Conservation (phyloP, 2,888 invertebrate species). For the Augiades crinisus region DNA sequence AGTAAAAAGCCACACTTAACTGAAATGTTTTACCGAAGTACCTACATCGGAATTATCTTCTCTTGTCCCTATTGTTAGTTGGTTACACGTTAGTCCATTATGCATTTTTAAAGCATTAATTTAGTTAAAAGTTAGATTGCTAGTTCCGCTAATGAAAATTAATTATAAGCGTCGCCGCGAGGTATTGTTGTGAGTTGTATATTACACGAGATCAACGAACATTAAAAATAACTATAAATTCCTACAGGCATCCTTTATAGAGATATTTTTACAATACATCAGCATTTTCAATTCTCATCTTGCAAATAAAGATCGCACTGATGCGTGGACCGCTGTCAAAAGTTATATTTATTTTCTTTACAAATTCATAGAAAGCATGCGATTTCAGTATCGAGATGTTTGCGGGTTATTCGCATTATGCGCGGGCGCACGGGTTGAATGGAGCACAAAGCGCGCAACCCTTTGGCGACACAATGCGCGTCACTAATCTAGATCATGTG, state of each 20-base stretch:
- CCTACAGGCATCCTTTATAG: background rate
- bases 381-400: constrained; percentile 73
- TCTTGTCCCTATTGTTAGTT: too few species aligned
- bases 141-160: constrained; percentile 40
- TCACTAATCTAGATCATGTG: constrained; percentile 81
- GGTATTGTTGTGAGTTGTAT: background rate
- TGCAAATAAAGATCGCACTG: constrained; percentile 74
- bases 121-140: constrained; percentile 71
- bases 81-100: too few species aligned
- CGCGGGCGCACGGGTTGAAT: constrained; percentile 56
- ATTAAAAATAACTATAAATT: constrained; percentile 8
- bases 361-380: constrained; percentile 76
- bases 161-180: constrained; percentile 7
- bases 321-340: constrained; percentile 72
- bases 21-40: too few species aligned
- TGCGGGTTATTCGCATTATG: constrained; percentile 62
- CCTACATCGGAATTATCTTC: too few species aligned
- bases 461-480: constrained; percentile 79
- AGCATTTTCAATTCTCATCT: constrained; percentile 59
- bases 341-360: constrained; percentile 81
- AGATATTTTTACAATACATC: constrained; percentile 37
- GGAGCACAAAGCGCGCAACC: constrained; percentile 65
- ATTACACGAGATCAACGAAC: constrained; percentile 2
- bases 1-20: too few species aligned
- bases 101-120: constrained; percentile 59